Evolutionary conservation across 2,888 invertebrate genomes (phyloP).

Genomic region (Autographa gamma): DNA sequence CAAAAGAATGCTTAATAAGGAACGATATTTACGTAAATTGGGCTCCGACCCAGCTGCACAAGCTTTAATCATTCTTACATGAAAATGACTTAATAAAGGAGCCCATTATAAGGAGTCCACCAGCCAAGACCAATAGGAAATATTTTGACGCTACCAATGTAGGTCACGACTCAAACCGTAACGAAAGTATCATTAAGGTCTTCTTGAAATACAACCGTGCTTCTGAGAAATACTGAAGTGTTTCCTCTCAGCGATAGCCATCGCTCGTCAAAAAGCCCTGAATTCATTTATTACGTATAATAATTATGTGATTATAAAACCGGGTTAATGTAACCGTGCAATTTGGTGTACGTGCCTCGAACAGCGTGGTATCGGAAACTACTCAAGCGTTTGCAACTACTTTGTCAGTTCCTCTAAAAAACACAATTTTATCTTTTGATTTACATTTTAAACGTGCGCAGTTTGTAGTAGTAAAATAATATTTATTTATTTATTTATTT

Average conservation of each 20-base stretch:
- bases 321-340: not conserved
- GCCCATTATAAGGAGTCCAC: not conserved
- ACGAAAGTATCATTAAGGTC: constrained; percentile 43
- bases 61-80: not conserved
- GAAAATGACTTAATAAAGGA: not conserved
- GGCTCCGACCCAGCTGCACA: not conserved
- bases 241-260: constrained; percentile 23
- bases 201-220: constrained; percentile 33
- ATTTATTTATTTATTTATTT: too few species aligned
- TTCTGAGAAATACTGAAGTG: constrained; percentile 24
- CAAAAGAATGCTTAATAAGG: too few species aligned
- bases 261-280: constrained; percentile 24
- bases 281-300: constrained; percentile 8
- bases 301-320: constrained; percentile 4
- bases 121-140: constrained; percentile 10
- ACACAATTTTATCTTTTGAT: too few species aligned
- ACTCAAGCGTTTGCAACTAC: not conserved
- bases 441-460: too few species aligned
- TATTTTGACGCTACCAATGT: constrained; percentile 33
- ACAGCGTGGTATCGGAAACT: not conserved
- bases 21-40: too few species aligned
- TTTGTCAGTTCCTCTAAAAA: not conserved
- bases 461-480: too few species aligned
- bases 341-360: not conserved
- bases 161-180: constrained; percentile 29